A percentile compares a stretch with the other conserved stretches of the same genome.
These are phyloP conservation scores for Sesamia inferens DNA, from an alignment of 2,888 invertebrate species.

Conservation along the genomic window DNA sequence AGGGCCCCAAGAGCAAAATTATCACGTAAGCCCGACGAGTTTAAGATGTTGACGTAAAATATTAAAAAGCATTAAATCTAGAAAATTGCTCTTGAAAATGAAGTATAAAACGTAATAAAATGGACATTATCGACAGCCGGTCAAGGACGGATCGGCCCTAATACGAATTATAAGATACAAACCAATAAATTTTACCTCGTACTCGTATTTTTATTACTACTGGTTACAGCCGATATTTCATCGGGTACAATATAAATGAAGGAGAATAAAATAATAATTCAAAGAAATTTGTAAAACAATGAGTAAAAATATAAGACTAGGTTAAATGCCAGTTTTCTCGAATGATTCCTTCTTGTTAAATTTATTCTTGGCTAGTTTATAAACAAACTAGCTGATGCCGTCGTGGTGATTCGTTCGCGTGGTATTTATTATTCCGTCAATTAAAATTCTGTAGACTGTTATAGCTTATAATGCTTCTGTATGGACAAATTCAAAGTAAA, in stretches of 20 bases:
- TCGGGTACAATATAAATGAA: conserved; percentile 14
- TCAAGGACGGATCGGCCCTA: conserved; percentile 50
- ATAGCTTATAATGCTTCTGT: too few species aligned
- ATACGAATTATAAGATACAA: conserved; percentile 39
- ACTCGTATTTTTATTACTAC: conserved; percentile 47
- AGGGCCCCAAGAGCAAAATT: conserved; percentile 55
- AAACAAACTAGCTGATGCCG: too few species aligned
- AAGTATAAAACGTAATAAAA: conserved; percentile 54
- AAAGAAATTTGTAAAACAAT: conserved; percentile 7
- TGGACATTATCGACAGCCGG: conserved; percentile 29
- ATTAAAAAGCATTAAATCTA: conserved; percentile 55
- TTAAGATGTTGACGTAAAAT: conserved; percentile 63
- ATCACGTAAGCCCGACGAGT: conserved; percentile 51
- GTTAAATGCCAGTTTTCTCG: not conserved
- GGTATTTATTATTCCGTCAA: too few species aligned
- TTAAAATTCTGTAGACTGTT: too few species aligned
- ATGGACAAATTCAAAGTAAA: too few species aligned
- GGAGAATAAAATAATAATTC: conserved; percentile 5
- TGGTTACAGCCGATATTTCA: conserved; percentile 17
- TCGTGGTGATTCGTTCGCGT: too few species aligned
- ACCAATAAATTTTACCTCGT: conserved; percentile 47
- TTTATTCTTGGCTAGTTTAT: not conserved
- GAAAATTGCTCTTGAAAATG: conserved; percentile 47
- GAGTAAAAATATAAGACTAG: not conserved
- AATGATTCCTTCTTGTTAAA: not conserved